Conservation (phyloP, 2,797 vertebrate species). For the Macroramphosus scolopax region DNA sequence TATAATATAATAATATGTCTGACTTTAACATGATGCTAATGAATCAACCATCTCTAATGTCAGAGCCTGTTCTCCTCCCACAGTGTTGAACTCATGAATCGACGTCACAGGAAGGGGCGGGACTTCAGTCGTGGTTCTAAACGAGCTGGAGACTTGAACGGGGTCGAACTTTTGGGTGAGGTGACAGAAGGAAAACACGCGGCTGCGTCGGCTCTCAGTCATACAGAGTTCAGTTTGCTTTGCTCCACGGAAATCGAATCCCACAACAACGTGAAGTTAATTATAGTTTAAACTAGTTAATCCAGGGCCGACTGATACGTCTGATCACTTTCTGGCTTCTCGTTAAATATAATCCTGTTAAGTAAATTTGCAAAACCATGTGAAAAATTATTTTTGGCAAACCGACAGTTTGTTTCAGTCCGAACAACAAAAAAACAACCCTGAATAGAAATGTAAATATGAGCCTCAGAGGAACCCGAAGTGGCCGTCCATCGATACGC, state of each 20-base stretch:
- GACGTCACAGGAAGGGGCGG: too few species aligned
- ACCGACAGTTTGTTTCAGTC: not conserved
- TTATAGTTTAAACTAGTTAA: conserved; percentile 11
- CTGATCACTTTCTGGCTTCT: conserved; percentile 16
- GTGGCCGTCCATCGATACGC: conserved; percentile 3
- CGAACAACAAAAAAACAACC: conserved; percentile 10
- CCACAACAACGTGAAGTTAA: conserved; percentile 1
- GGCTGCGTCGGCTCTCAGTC: not conserved
- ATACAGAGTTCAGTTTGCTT: not conserved
- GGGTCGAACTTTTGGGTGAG: too few species aligned
- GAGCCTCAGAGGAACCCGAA: conserved; percentile 19
- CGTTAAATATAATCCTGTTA: conserved; percentile 25
- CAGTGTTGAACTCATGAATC: too few species aligned
- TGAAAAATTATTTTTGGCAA: conserved; percentile 8
- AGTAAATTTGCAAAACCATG: conserved; percentile 18
- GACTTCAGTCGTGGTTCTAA: too few species aligned
- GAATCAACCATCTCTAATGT: too few species aligned
- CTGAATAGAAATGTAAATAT: conserved; percentile 4
- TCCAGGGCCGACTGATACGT: conserved; percentile 13
- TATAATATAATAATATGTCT: too few species aligned
- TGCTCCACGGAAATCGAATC: conserved; percentile 1
- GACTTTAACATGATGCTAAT: too few species aligned
- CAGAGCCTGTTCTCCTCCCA: too few species aligned
- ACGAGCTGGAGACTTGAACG: too few species aligned
- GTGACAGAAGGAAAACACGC: not conserved